Evolutionary conservation across 2,888 invertebrate species (phyloP).

Genomic region (Drosophila differens): DNA sequence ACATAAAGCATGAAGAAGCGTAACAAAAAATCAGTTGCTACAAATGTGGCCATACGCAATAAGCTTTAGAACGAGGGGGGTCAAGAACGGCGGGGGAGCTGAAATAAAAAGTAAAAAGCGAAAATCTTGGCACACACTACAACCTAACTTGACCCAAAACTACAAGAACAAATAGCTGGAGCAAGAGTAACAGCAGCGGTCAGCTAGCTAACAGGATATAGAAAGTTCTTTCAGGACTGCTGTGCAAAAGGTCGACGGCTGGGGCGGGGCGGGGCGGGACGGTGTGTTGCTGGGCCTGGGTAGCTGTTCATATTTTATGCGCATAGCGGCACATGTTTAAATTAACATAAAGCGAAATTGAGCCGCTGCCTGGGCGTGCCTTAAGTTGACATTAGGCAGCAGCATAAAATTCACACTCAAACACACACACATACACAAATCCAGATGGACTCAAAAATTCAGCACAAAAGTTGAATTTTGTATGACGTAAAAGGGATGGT

Average conservation of each 20-base stretch:
- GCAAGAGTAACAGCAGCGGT: conserved; percentile 28
- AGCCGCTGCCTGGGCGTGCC: conserved; percentile 68
- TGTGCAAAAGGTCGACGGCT: background rate
- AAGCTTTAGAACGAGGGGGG: background rate
- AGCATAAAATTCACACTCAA: conserved; percentile 62
- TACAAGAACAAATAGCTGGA: conserved; percentile 67
- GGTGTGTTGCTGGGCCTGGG: background rate
- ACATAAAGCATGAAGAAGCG: conserved; percentile 37
- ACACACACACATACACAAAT: conserved; percentile 10
- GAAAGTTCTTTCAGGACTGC: background rate
- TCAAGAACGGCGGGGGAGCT: background rate
- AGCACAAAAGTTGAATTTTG: conserved; percentile 75
- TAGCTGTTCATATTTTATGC: conserved; percentile 77
- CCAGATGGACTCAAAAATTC: conserved; percentile 74
- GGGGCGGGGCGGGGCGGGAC: background rate
- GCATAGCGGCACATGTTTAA: conserved; percentile 82
- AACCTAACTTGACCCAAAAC: conserved; percentile 76
- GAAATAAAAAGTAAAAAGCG: conserved; percentile 42
- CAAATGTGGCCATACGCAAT: conserved; percentile 59
- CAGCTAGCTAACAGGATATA: conserved; percentile 26
- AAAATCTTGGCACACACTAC: conserved; percentile 65
- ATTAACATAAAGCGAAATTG: conserved; percentile 81
- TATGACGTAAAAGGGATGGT: conserved; percentile 44
- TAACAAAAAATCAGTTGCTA: conserved; percentile 55
- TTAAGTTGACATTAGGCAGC: conserved; percentile 74